A percentile compares a stretch with the other conserved stretches of the same genome.
Conservation (phyloP, 2,797 vertebrate species). For the Halcyon chelicuti region DNA sequence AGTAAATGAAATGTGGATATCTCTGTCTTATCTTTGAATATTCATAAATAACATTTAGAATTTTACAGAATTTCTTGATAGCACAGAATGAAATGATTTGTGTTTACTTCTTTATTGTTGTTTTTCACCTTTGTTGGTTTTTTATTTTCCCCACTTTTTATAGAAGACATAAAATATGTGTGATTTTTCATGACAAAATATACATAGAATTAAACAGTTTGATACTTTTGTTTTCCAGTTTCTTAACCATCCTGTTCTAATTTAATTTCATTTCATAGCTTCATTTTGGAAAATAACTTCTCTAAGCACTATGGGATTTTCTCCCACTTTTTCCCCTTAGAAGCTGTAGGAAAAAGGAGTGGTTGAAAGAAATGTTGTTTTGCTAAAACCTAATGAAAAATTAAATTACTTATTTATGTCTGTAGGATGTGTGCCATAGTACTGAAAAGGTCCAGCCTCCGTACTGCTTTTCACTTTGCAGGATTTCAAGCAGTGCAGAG, state of each 20-base stretch:
- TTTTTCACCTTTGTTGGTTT: background rate
- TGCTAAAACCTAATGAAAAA: background rate
- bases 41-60: background rate
- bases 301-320: background rate
- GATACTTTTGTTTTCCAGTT: background rate
- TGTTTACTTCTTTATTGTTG: background rate
- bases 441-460: background rate
- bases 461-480: background rate
- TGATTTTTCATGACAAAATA: background rate
- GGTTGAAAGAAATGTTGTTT: background rate
- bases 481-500: conserved; percentile 7
- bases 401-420: background rate
- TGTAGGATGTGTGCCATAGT: background rate
- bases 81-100: background rate
- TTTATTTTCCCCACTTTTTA: background rate
- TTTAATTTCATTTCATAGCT: background rate
- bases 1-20: background rate
- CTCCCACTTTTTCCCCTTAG: background rate
- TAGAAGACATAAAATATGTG: background rate
- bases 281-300: background rate
- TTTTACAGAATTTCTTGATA: background rate
- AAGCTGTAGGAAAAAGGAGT: background rate
- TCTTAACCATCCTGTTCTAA: background rate
- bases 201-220: background rate
- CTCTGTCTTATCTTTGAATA: background rate